Evolutionary conservation across 2,113 vertebrate species (phyloP).

Genomic region (human): GRCh38 chr3:197296501-197297000

Average conservation of each 20-base stretch:
- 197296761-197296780: neutral
- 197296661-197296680: neutral
- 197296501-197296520: conserved; percentile 42
- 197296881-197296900: neutral
- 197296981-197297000: neutral
- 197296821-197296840: conserved; percentile 9
- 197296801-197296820: neutral
- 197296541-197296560: conserved; percentile 44
- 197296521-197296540: neutral
- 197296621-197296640: neutral
- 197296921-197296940: neutral
- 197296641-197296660: no score
- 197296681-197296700: neutral
- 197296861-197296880: neutral
- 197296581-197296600: neutral
- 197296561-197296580: neutral
- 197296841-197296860: conserved; percentile 41
- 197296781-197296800: conserved; percentile 31
- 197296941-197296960: neutral
- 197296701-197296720: neutral
- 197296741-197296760: neutral
- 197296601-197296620: neutral
- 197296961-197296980: neutral
- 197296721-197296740: neutral
- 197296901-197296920: neutral